Percentiles rank a stretch among this genome's conserved stretches.
These are phyloP conservation scores for Trichoplusia ni DNA, from an alignment of 1,140 invertebrate species.

Conservation along the genomic window DNA sequence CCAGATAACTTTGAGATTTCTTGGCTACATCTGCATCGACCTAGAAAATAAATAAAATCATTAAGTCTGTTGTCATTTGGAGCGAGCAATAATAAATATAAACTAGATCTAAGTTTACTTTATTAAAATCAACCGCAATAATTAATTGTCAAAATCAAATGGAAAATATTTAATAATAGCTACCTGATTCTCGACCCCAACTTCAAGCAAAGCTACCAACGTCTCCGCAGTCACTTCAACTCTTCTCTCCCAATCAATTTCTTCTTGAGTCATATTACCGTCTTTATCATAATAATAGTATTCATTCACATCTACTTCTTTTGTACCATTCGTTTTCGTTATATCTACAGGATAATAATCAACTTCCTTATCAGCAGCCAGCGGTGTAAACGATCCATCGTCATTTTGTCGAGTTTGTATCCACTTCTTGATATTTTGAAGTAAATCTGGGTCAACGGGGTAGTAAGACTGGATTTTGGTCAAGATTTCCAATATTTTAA, in stretches of 20 bases:
- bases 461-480: slow-evolving; percentile 83
- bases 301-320: slow-evolving; percentile 68
- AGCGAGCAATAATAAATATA: too few species aligned
- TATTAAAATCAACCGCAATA: too few species aligned
- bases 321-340: slow-evolving; percentile 58
- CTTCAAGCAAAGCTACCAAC: slow-evolving; percentile 82
- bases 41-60: slow-evolving; percentile 56
- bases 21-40: slow-evolving; percentile 75
- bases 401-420: slow-evolving; percentile 82
- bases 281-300: slow-evolving; percentile 77
- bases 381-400: slow-evolving; percentile 83
- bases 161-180: too few species aligned
- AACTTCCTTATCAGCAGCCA: slow-evolving; percentile 81
- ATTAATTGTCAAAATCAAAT: too few species aligned
- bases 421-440: slow-evolving; percentile 83
- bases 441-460: slow-evolving; percentile 82
- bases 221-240: slow-evolving; percentile 84
- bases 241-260: slow-evolving; percentile 77
- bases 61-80: too few species aligned
- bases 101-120: too few species aligned
- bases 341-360: slow-evolving; percentile 74
- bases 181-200: slow-evolving; percentile 83
- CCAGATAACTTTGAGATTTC: slow-evolving; percentile 82
- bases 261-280: slow-evolving; percentile 76
- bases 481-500: slow-evolving; percentile 82